Base-by-base conservation (phyloP, 2,113 vertebrate species). In the Rousettus leschenaultii region DNA sequence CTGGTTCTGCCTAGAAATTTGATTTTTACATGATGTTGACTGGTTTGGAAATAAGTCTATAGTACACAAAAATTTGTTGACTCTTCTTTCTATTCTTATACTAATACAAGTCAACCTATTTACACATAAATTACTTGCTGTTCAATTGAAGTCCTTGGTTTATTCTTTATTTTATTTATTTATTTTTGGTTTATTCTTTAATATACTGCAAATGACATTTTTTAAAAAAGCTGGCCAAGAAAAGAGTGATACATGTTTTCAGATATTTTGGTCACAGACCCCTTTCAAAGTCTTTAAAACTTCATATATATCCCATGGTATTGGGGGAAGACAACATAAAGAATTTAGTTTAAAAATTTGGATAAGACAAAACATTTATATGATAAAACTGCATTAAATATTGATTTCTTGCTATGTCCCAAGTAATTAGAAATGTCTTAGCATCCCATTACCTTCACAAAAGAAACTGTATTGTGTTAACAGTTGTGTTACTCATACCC, bases 101-200 rank as follows among this genome's bases (percentile, higher is more conserved):
- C 48, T 73, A 88, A 95, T 57, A 94, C 59, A 95, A 71, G 7
- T 68, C 38, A 86, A 38, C 75, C 21, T 84, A 51, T 55, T 96
- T 92, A 70, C 38, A 92, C 26, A 93, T 55, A 94, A 80, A 94
- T 95, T 86, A 95, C 61, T 90, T n/a, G 77, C 53, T 51, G 9
- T 73, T 94, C 53, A 93, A 2, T 30, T 43, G 19, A 86, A 86
- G 68, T 74, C 28, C 11, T 68, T 18, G 6, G 28, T 71, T 87
- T 86, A 75, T 63, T 63, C 51, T 89, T 51, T 51, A 2, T 14
- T 14, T 51, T 51, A 0, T 51, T 51, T 51, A 14, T 51, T 51
- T 51, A 51, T 51, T 51, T 51, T 51, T 51, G 51, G 51, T 51
- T 51, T 51, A 51, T 51, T 87, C 63, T 86, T 80, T 59, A 94